Evolutionary conservation across 37 sponge, comb jelly and placozoan genomes (phyloP).

Genomic region (Mnemiopsis leidyi): DNA sequence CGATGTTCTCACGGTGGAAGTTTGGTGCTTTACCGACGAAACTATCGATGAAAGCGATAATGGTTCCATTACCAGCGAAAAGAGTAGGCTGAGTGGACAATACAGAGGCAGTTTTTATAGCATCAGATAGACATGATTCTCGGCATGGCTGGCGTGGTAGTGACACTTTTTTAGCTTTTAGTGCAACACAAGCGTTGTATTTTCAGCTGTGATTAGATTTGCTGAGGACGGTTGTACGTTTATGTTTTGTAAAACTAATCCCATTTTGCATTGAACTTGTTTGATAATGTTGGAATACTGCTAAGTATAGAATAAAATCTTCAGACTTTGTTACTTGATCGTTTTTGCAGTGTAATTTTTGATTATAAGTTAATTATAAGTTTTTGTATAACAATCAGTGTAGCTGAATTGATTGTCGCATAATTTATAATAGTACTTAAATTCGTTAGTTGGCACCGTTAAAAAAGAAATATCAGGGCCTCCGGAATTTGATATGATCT

Average conservation of each 20-base stretch:
- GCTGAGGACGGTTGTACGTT: not conserved
- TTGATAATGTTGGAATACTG: not conserved
- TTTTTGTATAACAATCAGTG: too few relatives aligned
- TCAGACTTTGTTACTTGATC: too few relatives aligned
- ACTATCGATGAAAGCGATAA: not conserved
- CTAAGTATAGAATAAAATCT: too few relatives aligned
- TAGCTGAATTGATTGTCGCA: too few relatives aligned
- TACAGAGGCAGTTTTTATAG: not conserved
- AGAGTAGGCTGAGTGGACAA: not conserved
- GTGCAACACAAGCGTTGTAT: too few relatives aligned
- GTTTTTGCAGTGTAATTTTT: too few relatives aligned
- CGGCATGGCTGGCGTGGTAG: not conserved
- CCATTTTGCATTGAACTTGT: not conserved
- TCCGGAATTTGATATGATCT: too few relatives aligned
- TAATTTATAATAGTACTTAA: too few relatives aligned
- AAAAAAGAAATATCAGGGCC: too few relatives aligned
- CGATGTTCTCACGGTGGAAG: constrained; percentile 8
- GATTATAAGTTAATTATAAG: too few relatives aligned
- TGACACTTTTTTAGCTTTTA: not conserved
- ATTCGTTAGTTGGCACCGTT: too few relatives aligned
- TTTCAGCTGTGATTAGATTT: not conserved
- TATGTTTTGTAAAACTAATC: not conserved
- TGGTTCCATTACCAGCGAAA: not conserved
- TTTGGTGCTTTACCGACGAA: constrained; percentile 58
- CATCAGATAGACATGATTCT: not conserved